Conservation (phyloP, 2,113 vertebrate genomes). For the Engystomops pustulosus region DNA sequence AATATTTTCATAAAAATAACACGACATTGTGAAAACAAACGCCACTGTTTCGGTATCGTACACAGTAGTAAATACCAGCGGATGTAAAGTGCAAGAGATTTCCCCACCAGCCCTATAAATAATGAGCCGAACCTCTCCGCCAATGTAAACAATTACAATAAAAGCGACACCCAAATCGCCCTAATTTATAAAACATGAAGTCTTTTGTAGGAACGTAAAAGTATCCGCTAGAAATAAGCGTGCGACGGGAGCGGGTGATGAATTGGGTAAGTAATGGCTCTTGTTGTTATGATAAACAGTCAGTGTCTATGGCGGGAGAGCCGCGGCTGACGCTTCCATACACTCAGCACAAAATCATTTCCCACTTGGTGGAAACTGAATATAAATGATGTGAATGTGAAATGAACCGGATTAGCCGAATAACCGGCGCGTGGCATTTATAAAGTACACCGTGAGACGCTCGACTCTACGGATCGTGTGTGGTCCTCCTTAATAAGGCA, state of each 20-base stretch:
- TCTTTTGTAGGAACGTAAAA: neutral
- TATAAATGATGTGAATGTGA: constrained; percentile 22
- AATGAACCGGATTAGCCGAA: neutral
- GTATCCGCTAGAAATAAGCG: neutral
- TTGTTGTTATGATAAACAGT: constrained; percentile 33
- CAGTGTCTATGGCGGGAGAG: constrained; percentile 24
- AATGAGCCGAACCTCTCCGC: neutral
- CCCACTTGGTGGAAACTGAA: constrained; percentile 12
- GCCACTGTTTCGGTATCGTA: neutral
- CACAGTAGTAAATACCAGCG: neutral
- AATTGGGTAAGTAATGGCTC: neutral
- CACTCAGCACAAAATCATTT: constrained; percentile 39
- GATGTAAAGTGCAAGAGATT: neutral
- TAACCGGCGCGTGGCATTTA: too few species aligned
- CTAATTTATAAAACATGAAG: constrained; percentile 7
- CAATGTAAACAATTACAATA: constrained; percentile 14
- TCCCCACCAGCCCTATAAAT: neutral
- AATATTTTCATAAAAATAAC: neutral
- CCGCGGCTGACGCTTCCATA: constrained; percentile 54
- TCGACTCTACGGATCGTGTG: too few species aligned
- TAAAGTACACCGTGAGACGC: too few species aligned
- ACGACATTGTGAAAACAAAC: too few species aligned
- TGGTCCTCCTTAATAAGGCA: neutral
- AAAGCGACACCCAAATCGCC: neutral
- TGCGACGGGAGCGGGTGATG: neutral